These are phyloP conservation scores for Chloroceryle amazona DNA, from an alignment of 2,797 vertebrate species.

Conservation along the genomic window DNA sequence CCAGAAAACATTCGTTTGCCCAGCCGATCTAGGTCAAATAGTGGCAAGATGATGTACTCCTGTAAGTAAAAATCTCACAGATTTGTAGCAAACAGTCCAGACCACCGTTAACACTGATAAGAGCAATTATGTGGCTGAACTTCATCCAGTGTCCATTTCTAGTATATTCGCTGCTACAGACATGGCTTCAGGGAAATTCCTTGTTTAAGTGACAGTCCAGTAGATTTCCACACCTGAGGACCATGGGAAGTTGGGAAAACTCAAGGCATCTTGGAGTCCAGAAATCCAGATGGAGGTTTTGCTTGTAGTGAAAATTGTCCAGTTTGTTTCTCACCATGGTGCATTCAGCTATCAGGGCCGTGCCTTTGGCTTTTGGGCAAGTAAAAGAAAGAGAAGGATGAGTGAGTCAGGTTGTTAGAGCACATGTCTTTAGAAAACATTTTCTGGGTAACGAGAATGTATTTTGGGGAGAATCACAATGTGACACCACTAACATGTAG, in stretches of 20 bases:
- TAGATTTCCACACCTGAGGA: conserved; percentile 96
- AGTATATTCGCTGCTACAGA: conserved; percentile 82
- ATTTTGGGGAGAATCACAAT: neutral
- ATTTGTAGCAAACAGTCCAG: conserved; percentile 84
- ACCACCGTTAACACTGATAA: conserved; percentile 85
- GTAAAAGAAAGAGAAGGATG: conserved; percentile 14
- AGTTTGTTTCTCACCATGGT: conserved; percentile 84
- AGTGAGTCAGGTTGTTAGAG: neutral
- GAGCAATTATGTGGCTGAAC: conserved; percentile 79
- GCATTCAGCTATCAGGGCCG: conserved; percentile 92
- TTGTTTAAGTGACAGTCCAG: conserved; percentile 89
- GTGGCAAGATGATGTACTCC: conserved; percentile 79
- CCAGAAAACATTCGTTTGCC: conserved; percentile 75
- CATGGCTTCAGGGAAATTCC: conserved; percentile 92
- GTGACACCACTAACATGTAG: fast-evolving
- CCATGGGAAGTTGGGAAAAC: conserved; percentile 93
- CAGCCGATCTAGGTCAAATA: conserved; percentile 84
- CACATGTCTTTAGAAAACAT: neutral
- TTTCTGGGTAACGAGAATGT: neutral
- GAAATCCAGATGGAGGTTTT: conserved; percentile 86
- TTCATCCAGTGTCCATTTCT: conserved; percentile 79
- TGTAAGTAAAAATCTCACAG: conserved; percentile 88
- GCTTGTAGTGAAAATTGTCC: conserved; percentile 85
- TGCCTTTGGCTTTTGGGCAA: conserved; percentile 92
- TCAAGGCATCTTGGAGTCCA: conserved; percentile 94